Evolutionary conservation across 2,797 vertebrate species (phyloP).

Genomic region (Craterocephalus amniculus): DNA sequence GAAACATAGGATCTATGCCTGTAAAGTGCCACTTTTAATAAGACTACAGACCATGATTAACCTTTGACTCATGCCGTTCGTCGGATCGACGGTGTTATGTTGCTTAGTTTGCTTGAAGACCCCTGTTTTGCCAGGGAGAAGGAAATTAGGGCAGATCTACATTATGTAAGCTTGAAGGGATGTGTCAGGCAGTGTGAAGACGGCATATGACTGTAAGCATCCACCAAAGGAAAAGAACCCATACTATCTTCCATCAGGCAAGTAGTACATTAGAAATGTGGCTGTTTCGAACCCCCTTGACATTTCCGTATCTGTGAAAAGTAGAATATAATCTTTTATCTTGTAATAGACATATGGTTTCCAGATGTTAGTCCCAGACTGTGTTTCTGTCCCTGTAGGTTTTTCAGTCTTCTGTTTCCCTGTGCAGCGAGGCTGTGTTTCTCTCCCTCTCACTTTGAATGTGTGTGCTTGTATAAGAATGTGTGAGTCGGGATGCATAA

Average conservation of each 20-base stretch:
- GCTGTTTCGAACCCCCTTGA: constrained; percentile 45
- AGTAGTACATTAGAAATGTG: constrained; percentile 38
- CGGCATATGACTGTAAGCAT: constrained; percentile 76
- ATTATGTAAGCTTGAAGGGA: constrained; percentile 85
- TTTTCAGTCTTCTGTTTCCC: constrained; percentile 53
- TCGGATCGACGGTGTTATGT: constrained; percentile 65
- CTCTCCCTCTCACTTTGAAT: constrained; percentile 43
- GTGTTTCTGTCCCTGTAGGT: constrained; percentile 60
- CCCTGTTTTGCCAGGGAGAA: constrained; percentile 54
- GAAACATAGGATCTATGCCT: constrained; percentile 15
- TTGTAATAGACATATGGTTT: constrained; percentile 56
- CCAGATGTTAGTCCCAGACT: constrained; percentile 63
- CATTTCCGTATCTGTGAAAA: constrained; percentile 28
- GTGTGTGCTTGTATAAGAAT: constrained; percentile 43
- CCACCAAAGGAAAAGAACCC: constrained; percentile 64
- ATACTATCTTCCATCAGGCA: constrained; percentile 56
- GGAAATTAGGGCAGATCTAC: constrained; percentile 83
- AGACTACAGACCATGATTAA: constrained; percentile 36
- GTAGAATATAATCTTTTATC: constrained; percentile 44
- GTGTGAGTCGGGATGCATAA: constrained; percentile 70
- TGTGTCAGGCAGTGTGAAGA: constrained; percentile 78
- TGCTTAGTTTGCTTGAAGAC: constrained; percentile 66
- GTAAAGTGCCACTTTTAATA: constrained; percentile 32
- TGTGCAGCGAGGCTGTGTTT: constrained; percentile 35
- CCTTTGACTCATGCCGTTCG: constrained; percentile 60